A percentile compares a stretch with the other conserved stretches of the same genome.
phyloP scores from a whole-genome alignment of 2,888 invertebrate genomes.

The Creontiades dilutus region DNA sequence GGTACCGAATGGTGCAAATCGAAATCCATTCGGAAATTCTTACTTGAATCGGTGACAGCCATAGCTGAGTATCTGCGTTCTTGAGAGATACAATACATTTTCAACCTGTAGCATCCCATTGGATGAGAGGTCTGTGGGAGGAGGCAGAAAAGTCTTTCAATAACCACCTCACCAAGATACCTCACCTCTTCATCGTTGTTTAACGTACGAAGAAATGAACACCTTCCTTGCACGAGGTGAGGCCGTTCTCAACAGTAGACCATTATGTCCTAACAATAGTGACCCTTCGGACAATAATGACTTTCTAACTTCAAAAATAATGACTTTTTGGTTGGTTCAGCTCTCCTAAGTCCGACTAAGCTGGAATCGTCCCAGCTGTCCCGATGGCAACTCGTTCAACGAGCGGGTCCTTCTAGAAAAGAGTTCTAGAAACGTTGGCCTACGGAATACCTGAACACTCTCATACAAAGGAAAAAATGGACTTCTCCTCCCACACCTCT shows the following conservation, averaged over 20 bases:
- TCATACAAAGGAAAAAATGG: constrained; percentile 62
- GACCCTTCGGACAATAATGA: background rate
- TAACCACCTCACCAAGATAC: background rate
- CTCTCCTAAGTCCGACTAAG: constrained; percentile 29
- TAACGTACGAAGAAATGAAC: constrained; percentile 43
- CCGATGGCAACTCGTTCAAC: constrained; percentile 42
- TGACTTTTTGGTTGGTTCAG: background rate
- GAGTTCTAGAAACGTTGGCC: constrained; percentile 45
- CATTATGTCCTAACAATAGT: background rate
- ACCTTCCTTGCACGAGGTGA: constrained; percentile 17
- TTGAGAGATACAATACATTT: background rate
- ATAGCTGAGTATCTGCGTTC: background rate
- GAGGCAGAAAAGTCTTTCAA: constrained; percentile 40
- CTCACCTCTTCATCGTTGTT: background rate
- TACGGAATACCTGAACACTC: background rate
- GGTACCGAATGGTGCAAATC: background rate
- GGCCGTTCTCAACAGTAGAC: constrained; percentile 43
- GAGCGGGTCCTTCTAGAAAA: constrained; percentile 40
- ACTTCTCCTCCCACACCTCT: background rate
- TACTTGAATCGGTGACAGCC: background rate
- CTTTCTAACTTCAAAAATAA: constrained; percentile 11
- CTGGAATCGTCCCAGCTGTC: constrained; percentile 23
- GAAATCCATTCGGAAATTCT: background rate
- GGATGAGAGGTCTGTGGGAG: constrained; percentile 51
- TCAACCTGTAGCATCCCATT: constrained; percentile 24